Evolutionary conservation across 2,797 vertebrate genomes (phyloP).

Genomic region (Neopelma chrysocephalum): DNA sequence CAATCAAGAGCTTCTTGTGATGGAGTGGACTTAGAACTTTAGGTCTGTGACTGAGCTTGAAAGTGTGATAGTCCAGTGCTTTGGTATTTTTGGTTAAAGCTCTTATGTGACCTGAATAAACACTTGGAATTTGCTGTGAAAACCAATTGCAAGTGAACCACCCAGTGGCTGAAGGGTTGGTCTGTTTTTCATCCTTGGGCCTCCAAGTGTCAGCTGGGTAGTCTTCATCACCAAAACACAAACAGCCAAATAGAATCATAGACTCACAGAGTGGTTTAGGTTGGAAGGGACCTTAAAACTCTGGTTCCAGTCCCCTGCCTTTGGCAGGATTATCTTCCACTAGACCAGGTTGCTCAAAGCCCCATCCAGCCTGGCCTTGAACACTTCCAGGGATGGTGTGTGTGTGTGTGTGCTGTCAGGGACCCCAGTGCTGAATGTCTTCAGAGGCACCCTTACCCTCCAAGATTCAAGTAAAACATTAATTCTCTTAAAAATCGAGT

Average conservation of each 20-base stretch:
- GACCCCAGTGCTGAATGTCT: neutral
- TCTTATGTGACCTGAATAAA: slow-evolving; percentile 11
- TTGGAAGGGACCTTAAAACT: neutral
- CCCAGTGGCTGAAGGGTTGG: neutral
- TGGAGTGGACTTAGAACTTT: slow-evolving; percentile 44
- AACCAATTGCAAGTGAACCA: neutral
- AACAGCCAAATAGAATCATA: neutral
- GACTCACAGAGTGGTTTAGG: neutral
- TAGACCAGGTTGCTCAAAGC: neutral
- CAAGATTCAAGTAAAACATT: neutral
- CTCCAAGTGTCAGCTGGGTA: neutral
- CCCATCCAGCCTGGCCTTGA: neutral
- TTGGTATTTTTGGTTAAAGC: slow-evolving; percentile 15
- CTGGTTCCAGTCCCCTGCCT: neutral
- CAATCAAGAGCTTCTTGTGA: neutral
- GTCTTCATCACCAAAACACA: neutral
- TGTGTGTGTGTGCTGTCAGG: accelerated
- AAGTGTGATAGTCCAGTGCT: neutral
- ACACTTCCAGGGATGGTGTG: neutral
- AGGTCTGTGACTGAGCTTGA: slow-evolving; percentile 21
- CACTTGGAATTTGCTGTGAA: neutral
- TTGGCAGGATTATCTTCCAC: neutral
- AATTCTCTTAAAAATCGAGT: neutral
- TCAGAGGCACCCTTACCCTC: neutral
- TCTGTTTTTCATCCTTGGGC: neutral